These are phyloP conservation scores for Drosophila dunni DNA, from an alignment of 1,140 invertebrate species.

Conservation along the genomic window DNA sequence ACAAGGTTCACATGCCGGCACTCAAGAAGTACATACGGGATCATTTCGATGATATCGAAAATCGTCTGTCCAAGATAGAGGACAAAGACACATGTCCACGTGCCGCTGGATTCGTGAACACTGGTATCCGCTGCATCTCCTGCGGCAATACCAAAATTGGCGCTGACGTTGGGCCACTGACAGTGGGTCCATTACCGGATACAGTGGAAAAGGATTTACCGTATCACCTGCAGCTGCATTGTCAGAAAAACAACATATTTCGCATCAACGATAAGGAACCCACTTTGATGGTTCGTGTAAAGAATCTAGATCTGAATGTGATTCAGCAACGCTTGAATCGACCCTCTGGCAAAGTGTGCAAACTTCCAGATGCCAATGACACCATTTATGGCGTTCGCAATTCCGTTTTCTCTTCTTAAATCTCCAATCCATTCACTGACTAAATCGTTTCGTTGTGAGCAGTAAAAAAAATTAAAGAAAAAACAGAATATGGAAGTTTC, in stretches of 20 bases:
- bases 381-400: slow-evolving; percentile 66
- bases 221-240: background rate
- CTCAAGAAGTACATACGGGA: slow-evolving; percentile 79
- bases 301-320: slow-evolving; percentile 61
- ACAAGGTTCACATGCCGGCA: slow-evolving; percentile 78
- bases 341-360: slow-evolving; percentile 62
- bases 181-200: slow-evolving; percentile 52
- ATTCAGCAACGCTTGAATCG: slow-evolving; percentile 58
- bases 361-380: slow-evolving; percentile 70
- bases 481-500: background rate
- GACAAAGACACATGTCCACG: slow-evolving; percentile 62
- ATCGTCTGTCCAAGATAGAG: slow-evolving; percentile 51
- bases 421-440: background rate
- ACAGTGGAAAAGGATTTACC: slow-evolving; percentile 9
- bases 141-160: slow-evolving; percentile 62
- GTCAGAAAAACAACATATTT: slow-evolving; percentile 46
- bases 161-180: slow-evolving; percentile 53
- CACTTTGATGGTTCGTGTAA: slow-evolving; percentile 61
- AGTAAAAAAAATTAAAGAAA: slow-evolving; percentile 47
- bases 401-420: slow-evolving; percentile 35
- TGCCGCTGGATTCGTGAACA: slow-evolving; percentile 68
- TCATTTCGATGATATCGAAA: slow-evolving; percentile 66
- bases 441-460: slow-evolving; percentile 54
- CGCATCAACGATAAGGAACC: slow-evolving; percentile 66
- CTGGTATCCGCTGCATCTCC: slow-evolving; percentile 52